These are phyloP conservation scores for Aspidiotus rigidus DNA, from an alignment of 2,888 invertebrate species.

Conservation along the genomic window DNA sequence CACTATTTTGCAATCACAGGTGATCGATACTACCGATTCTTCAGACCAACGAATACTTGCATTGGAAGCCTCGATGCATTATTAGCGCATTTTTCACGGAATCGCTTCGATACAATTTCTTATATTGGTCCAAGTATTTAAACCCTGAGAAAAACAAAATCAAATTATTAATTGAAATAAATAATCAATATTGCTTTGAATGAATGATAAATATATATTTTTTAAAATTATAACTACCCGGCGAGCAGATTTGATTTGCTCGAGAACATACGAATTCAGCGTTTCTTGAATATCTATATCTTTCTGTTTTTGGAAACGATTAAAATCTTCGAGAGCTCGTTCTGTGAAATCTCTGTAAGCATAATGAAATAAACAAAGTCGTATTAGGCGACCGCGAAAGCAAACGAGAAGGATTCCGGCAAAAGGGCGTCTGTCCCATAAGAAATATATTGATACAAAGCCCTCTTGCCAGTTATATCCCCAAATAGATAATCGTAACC, in stretches of 20 bases:
- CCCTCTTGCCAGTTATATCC: too few species aligned
- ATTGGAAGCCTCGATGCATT: too few species aligned
- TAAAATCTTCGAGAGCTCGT: slow-evolving; percentile 58
- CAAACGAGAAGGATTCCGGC: too few species aligned
- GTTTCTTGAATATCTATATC: slow-evolving; percentile 62
- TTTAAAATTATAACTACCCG: slow-evolving; percentile 48
- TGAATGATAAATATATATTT: slow-evolving; percentile 5
- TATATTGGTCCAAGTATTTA: slow-evolving; percentile 68
- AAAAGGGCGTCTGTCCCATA: too few species aligned
- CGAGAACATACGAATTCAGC: slow-evolving; percentile 56
- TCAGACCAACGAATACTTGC: too few species aligned
- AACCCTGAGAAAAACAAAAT: slow-evolving; percentile 49
- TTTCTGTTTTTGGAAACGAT: slow-evolving; percentile 64
- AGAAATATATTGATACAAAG: too few species aligned
- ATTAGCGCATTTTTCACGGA: slow-evolving; percentile 38
- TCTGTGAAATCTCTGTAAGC: slow-evolving; percentile 56
- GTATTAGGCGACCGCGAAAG: too few species aligned
- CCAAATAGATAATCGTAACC: too few species aligned
- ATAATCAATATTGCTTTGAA: slow-evolving; percentile 8
- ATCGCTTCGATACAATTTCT: slow-evolving; percentile 64
- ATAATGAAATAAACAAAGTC: neutral
- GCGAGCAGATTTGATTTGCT: slow-evolving; percentile 64
- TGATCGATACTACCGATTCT: too few species aligned
- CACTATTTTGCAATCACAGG: too few species aligned
- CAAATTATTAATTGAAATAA: slow-evolving; percentile 20